A percentile compares a stretch with the other conserved stretches of the same genome.
Conservation (phyloP, 2,888 invertebrate species). For the Lordiphosa fenestrarum region DNA sequence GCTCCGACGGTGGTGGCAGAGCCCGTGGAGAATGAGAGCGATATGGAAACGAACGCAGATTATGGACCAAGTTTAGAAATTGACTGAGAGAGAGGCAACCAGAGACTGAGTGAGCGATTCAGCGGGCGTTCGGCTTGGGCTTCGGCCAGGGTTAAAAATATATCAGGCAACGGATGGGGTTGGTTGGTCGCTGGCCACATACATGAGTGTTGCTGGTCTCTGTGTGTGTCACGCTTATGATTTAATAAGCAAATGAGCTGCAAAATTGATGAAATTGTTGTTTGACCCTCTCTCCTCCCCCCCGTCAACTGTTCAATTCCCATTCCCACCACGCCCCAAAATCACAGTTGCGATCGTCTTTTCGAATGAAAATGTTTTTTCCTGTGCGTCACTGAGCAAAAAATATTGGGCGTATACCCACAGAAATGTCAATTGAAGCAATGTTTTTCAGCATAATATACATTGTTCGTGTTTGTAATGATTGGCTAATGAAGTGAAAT, state of each 20-base stretch:
- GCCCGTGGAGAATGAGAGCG: constrained; percentile 31
- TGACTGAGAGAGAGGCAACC: constrained; percentile 16
- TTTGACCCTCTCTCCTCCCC: constrained; percentile 16
- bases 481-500: too few species aligned
- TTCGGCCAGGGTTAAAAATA: constrained; percentile 70
- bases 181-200: constrained; percentile 23
- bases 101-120: constrained; percentile 10
- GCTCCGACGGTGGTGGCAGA: constrained; percentile 29
- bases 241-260: constrained; percentile 78
- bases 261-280: constrained; percentile 69
- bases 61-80: constrained; percentile 70
- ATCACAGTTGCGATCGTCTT: constrained; percentile 30
- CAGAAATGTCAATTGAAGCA: constrained; percentile 7
- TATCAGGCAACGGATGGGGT: constrained; percentile 41
- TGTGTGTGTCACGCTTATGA: constrained; percentile 67
- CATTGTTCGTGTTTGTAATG: too few species aligned
- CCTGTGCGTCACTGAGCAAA: constrained; percentile 52
- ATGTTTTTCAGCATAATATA: neutral
- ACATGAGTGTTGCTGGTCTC: constrained; percentile 14
- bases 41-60: constrained; percentile 63
- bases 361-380: constrained; percentile 11
- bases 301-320: neutral
- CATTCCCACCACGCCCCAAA: constrained; percentile 55
- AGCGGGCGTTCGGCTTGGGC: constrained; percentile 8
- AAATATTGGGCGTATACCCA: constrained; percentile 60